Percentiles rank a stretch among this genome's conserved stretches.
phyloP scores from a whole-genome alignment of 2,113 vertebrate species.

The Poecilia latipinna region DNA sequence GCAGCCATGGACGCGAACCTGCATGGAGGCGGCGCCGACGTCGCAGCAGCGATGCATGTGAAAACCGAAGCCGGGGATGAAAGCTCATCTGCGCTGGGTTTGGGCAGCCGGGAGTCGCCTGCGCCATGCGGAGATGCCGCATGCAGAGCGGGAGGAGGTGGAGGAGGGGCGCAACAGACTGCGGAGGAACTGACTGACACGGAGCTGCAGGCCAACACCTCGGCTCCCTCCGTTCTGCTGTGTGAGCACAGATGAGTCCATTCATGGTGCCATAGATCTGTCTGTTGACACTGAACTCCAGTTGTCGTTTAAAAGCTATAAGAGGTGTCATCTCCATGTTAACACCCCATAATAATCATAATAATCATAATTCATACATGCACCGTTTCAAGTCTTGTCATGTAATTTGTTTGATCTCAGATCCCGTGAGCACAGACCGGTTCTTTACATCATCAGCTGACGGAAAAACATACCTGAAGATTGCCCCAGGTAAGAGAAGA shows the following conservation, averaged over 20 bases:
- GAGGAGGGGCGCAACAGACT: conserved; percentile 53
- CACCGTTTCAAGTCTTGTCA: too few relatives aligned
- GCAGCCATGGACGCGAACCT: conserved; percentile 55
- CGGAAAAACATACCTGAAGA: conserved; percentile 74
- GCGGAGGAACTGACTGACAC: conserved; percentile 60
- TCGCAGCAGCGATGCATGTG: conserved; percentile 41
- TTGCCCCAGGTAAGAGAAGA: conserved; percentile 67
- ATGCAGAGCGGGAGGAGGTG: conserved; percentile 46
- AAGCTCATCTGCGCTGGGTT: conserved; percentile 55
- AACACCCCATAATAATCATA: too few relatives aligned
- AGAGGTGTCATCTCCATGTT: background rate
- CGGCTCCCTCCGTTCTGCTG: conserved; percentile 56
- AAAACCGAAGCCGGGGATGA: conserved; percentile 64
- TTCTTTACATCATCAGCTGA: conserved; percentile 67
- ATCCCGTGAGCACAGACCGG: conserved; percentile 65
- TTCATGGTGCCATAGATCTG: background rate
- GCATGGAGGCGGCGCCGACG: conserved; percentile 40
- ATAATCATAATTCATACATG: too few relatives aligned
- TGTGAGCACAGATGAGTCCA: conserved; percentile 60
- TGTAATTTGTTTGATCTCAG: conserved; percentile 25
- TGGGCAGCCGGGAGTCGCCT: conserved; percentile 65
- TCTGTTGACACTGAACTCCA: background rate
- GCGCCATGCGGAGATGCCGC: conserved; percentile 66
- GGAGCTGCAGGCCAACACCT: conserved; percentile 44
- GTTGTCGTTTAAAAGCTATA: background rate